Evolutionary conservation across 2,888 invertebrate species (phyloP).

Genomic region (Pachymerium ferrugineum): DNA sequence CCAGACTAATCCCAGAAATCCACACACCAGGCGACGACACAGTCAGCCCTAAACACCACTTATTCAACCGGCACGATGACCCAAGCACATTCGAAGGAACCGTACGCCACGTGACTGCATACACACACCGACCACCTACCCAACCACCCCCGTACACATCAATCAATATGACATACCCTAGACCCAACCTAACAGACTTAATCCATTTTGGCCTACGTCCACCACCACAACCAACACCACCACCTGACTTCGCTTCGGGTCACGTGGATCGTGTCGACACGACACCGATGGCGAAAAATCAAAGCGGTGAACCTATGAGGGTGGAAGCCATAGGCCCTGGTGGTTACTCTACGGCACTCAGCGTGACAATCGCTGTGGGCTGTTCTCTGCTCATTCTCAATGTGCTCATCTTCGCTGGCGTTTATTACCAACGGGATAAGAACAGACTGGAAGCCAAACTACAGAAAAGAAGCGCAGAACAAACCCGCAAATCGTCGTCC

Average conservation of each 20-base stretch:
- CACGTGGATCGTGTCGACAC: neutral
- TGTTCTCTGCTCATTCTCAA: slow-evolving; percentile 86
- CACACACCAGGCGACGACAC: slow-evolving; percentile 56
- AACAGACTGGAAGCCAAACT: slow-evolving; percentile 36
- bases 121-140: neutral
- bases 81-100: slow-evolving; percentile 82
- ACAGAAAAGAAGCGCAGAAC: slow-evolving; percentile 32
- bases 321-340: slow-evolving; percentile 35
- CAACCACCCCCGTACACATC: neutral
- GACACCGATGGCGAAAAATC: slow-evolving; percentile 20
- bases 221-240: neutral
- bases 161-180: neutral
- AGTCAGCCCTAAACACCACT: slow-evolving; percentile 76
- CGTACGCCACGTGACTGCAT: slow-evolving; percentile 56
- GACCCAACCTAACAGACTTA: neutral
- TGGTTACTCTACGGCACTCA: slow-evolving; percentile 75
- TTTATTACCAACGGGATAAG: slow-evolving; percentile 69
- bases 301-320: slow-evolving; percentile 14
- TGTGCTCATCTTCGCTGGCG: slow-evolving; percentile 87
- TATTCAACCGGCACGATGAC: slow-evolving; percentile 74
- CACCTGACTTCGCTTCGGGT: neutral
- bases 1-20: slow-evolving; percentile 85
- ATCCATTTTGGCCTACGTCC: neutral
- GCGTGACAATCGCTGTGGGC: slow-evolving; percentile 90
- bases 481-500: neutral